Base-by-base conservation (phyloP, 2,797 vertebrate species). In the Pseudochaenichthys georgianus region DNA sequence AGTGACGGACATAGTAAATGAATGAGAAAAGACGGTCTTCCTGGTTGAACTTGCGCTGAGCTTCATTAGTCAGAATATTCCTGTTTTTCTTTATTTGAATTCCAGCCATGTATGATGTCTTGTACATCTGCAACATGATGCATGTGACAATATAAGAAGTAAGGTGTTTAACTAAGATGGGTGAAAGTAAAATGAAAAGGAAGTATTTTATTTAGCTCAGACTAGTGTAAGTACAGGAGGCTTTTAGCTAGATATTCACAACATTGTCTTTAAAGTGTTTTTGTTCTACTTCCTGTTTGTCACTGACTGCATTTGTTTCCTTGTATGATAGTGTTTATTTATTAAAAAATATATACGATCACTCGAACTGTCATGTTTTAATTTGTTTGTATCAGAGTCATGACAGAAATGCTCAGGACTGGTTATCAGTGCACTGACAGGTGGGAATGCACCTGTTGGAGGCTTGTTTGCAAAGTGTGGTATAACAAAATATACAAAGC, bases 321-420 rank as follows among this genome's bases (percentile, higher is more conserved):
- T 71, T 86, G 65, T 83, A 77, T 69, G 64, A 80, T 70, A 50
- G 78, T 46, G 19, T 84, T 61, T 64, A 71, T 89, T 87, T 85
- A 80, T 90, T 23, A 28, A 87, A 80, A 88, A 86, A 75, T n/a
- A 64, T 74, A 62, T 58, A 58, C 84, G 82, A 82, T 85, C 80
- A 83, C 58, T 16, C 13, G 19, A 58, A 34, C 41, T 52, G 38
- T 21, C 23, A 6, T 48, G 52, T 69, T 73, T 52, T 28, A 0
- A 17, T 47, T 75, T 53, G 15, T 42, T 28, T 47, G 3, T 42
- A 19, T 50, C 15, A 0, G 61, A 45, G n/a, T 46, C 19, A 21
- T 15, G 23, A 64, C 54, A 16, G 1, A 16, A 10, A 1, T 9
- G 10, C 23, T 28, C 23, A 28, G 23, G 23, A 28, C 23, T 3